A percentile compares a stretch with the other conserved stretches of the same genome.
phyloP scores from a whole-genome alignment of 1,140 invertebrate species.

The Drosophila bifasciata region DNA sequence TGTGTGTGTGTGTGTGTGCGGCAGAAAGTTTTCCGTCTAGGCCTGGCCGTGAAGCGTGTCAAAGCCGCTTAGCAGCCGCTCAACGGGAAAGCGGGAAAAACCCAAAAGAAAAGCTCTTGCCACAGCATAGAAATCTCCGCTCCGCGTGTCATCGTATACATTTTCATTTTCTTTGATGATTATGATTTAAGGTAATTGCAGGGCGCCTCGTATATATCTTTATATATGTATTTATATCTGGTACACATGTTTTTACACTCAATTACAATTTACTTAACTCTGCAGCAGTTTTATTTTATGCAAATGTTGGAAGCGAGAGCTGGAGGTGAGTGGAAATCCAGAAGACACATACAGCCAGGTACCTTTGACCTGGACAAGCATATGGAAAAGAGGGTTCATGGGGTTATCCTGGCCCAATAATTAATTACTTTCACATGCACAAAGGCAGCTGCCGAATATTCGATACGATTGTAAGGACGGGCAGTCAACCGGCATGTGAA shows the following conservation, averaged over 20 bases:
- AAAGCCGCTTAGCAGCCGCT: constrained; percentile 66
- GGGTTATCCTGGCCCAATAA: constrained; percentile 29
- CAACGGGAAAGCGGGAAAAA: neutral
- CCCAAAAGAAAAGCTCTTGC: constrained; percentile 15
- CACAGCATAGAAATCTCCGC: constrained; percentile 49
- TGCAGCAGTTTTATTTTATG: constrained; percentile 30
- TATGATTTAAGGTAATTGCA: constrained; percentile 59
- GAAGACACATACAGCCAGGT: neutral
- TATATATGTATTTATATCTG: constrained; percentile 10
- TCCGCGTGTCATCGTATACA: constrained; percentile 21
- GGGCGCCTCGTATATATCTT: constrained; percentile 3
- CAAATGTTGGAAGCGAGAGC: constrained; percentile 26
- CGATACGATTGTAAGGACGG: neutral
- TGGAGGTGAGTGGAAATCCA: constrained; percentile 3
- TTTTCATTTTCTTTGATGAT: constrained; percentile 50
- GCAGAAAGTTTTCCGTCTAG: constrained; percentile 43
- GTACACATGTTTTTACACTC: constrained; percentile 47
- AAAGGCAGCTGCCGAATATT: constrained; percentile 22
- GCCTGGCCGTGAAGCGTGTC: constrained; percentile 19
- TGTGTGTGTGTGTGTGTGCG: too few species aligned
- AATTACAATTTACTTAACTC: constrained; percentile 51
- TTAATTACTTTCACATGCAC: constrained; percentile 41
- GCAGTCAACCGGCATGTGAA: neutral
- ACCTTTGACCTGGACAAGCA: constrained; percentile 24
- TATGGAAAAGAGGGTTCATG: constrained; percentile 7